Conservation (phyloP, 2,888 invertebrate genomes). For the Drosophila macrothrix region DNA sequence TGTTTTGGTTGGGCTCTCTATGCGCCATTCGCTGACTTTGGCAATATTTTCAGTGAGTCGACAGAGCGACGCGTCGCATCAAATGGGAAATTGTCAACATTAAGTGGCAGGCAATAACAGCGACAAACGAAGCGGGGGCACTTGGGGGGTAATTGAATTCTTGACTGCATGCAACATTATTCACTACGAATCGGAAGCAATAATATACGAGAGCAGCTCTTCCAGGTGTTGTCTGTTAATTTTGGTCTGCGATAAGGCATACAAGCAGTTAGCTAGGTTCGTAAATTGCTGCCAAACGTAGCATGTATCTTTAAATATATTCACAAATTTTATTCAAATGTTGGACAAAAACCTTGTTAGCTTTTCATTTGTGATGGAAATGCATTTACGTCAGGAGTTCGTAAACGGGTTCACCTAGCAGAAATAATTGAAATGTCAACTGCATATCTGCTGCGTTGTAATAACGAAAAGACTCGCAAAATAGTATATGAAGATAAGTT, state of each 20-base stretch:
- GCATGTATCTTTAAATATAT: slow-evolving; percentile 27
- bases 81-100: slow-evolving; percentile 81
- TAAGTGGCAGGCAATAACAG: slow-evolving; percentile 72
- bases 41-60: slow-evolving; percentile 65
- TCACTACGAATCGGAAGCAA: slow-evolving; percentile 77
- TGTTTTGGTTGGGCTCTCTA: slow-evolving; percentile 5
- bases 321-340: slow-evolving; percentile 11
- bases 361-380: slow-evolving; percentile 35
- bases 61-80: slow-evolving; percentile 47
- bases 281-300: slow-evolving; percentile 26
- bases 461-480: slow-evolving; percentile 3
- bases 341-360: slow-evolving; percentile 8
- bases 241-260: slow-evolving; percentile 62
- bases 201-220: slow-evolving; percentile 48
- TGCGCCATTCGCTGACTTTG: slow-evolving; percentile 53
- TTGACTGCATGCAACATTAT: slow-evolving; percentile 73
- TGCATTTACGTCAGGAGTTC: slow-evolving; percentile 41
- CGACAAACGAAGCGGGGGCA: not conserved
- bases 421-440: slow-evolving; percentile 63
- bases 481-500: not conserved
- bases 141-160: slow-evolving; percentile 74
- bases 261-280: slow-evolving; percentile 25
- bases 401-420: slow-evolving; percentile 14
- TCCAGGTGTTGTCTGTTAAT: slow-evolving; percentile 55
- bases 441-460: slow-evolving; percentile 37